Evolutionary conservation across 2,113 vertebrate species (phyloP), one percentile per base, ranked within the genome.

Genomic region (Tupaia chinensis): DNA sequence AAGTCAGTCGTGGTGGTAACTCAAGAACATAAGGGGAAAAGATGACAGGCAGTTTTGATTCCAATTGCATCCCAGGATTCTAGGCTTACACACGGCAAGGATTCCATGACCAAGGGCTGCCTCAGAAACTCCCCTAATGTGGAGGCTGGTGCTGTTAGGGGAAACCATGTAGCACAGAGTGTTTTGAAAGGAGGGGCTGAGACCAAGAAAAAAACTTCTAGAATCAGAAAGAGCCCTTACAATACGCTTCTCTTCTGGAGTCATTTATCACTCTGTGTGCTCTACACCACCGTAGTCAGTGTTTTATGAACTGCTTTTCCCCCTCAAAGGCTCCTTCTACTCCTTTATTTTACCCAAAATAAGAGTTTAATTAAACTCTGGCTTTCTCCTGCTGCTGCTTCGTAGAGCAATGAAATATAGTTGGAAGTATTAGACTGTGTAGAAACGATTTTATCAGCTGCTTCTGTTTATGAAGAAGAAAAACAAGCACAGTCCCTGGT

Each of bases 221-320:
- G 93, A 95, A 94, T 95, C 91, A 98, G 94, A 95, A 95, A 95
- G 97, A 96, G 90, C 83, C 96, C 94, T 79, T 97, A 92, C 93
- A 87, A 96, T 82, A 56, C 63, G 73, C 91, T 93, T 77, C 94
- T 94, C 96, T 93, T 79, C 91, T 53, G 0, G 20, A 63, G 65
- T 22, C 95, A 95, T 97, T 96, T 89, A 97, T 98, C 98, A 97
- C 54, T 56, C 78, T 0, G 7, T 79, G 32, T 85, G 80, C 91
- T 90, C 88, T 23, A 73, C 12, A 0, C 92, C 74, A 87, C 96
- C 96, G 90, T 63, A 97, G 82, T 97, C 92, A 27, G 4, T 72
- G 93, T 87, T 96, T 95, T 94, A 95, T 73, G 92, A 98, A 95
- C 95, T 97, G 0, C 91, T 95, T 97, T 96, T 95, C 73, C 96